Conservation (phyloP, 2,888 invertebrate species). For the Noctuana brunneofusca region DNA sequence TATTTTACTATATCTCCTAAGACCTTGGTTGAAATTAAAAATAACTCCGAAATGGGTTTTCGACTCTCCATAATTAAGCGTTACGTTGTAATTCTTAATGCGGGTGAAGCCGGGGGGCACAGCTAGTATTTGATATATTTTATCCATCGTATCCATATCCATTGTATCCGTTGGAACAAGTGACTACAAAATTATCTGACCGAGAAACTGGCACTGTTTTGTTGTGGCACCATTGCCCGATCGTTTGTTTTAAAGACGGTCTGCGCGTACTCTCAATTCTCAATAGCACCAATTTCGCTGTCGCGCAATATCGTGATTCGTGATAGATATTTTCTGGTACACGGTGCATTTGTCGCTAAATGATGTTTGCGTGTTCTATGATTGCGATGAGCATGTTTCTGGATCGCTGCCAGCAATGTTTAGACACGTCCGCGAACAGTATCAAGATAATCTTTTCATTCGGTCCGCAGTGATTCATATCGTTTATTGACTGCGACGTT, state of each 20-base stretch:
- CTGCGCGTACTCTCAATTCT: conserved; percentile 28
- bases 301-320: conserved; percentile 34
- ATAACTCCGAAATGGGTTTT: no score
- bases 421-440: conserved; percentile 57
- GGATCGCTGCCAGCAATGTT: conserved; percentile 61
- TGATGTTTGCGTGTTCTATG: conserved; percentile 65
- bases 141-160: conserved; percentile 52
- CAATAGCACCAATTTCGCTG: conserved; percentile 47
- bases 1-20: no score
- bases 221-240: background rate
- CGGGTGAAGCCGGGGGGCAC: no score
- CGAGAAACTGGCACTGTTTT: background rate
- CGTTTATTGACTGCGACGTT: conserved; percentile 31
- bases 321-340: conserved; percentile 51
- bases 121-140: conserved; percentile 57
- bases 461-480: conserved; percentile 49
- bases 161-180: no score
- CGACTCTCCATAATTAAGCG: no score
- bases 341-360: conserved; percentile 67
- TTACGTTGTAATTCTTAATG: no score
- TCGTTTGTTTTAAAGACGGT: conserved; percentile 1
- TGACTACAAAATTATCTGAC: background rate
- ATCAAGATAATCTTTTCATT: conserved; percentile 57
- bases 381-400: conserved; percentile 64
- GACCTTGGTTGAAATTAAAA: no score